phyloP scores from a whole-genome alignment of 2,113 vertebrate genomes.

The Sylvicapra grimmia region DNA sequence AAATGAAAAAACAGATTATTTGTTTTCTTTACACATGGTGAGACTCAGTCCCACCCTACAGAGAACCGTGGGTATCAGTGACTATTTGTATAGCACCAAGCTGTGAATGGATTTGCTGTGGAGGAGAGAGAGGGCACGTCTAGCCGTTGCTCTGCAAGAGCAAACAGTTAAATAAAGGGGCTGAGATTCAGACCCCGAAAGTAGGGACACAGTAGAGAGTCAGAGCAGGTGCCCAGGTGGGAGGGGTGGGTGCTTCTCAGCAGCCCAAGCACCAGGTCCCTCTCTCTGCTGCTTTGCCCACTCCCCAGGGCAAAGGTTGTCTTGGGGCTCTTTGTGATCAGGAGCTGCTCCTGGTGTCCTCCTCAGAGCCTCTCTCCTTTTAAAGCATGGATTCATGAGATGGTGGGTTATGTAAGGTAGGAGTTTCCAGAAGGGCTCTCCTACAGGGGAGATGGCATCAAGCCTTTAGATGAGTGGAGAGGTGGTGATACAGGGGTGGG shows the following conservation, averaged over 20 bases:
- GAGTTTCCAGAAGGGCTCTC: too few relatives aligned
- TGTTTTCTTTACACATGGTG: not conserved
- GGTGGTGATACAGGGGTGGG: not conserved
- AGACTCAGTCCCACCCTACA: fast-evolving
- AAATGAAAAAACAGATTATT: not conserved
- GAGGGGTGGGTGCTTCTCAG: fast-evolving
- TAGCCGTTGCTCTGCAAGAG: too few relatives aligned
- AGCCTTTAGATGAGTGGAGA: not conserved
- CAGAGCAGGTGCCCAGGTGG: not conserved
- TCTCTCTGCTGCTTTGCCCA: fast-evolving
- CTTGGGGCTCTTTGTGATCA: fast-evolving
- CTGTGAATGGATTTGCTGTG: not conserved
- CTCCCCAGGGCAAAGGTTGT: fast-evolving
- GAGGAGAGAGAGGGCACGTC: not conserved
- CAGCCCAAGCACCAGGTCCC: not conserved
- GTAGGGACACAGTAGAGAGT: too few relatives aligned
- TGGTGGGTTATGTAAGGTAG: fast-evolving
- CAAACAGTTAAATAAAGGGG: not conserved
- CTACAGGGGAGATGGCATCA: too few relatives aligned
- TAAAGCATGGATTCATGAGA: fast-evolving
- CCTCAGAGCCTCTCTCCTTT: not conserved
- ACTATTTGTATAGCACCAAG: fast-evolving
- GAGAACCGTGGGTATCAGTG: fast-evolving
- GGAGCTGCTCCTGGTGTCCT: too few relatives aligned
- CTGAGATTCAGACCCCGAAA: not conserved